phyloP scores from a whole-genome alignment of 2,888 invertebrate species.

The Bellardia bayeri region DNA sequence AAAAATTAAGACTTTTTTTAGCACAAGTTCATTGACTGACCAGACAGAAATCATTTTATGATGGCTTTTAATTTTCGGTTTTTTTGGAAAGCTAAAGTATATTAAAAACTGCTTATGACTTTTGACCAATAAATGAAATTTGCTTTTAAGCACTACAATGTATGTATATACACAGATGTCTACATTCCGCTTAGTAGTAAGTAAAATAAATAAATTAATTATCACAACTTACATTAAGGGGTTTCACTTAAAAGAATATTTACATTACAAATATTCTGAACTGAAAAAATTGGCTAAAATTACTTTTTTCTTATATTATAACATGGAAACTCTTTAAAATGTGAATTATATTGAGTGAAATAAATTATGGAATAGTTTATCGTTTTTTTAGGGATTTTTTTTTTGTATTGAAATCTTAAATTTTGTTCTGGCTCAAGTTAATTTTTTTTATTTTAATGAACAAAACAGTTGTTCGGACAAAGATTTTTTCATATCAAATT shows the following conservation, averaged over 20 bases:
- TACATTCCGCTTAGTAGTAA: background rate
- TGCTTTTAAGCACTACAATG: slow-evolving; percentile 16
- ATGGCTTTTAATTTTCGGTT: background rate
- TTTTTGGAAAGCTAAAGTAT: background rate
- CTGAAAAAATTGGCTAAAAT: no score
- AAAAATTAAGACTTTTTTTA: background rate
- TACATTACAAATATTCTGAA: background rate
- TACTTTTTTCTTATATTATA: no score
- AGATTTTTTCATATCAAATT: no score
- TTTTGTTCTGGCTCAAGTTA: no score
- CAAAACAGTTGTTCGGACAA: no score
- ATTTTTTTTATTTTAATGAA: no score
- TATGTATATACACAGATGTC: background rate
- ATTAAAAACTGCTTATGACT: slow-evolving; percentile 16
- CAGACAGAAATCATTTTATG: background rate
- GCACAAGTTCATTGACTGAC: slow-evolving; percentile 45
- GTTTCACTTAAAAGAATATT: background rate
- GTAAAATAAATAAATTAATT: background rate
- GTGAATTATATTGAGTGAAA: no score
- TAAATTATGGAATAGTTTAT: no score
- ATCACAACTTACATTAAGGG: background rate
- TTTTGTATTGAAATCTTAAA: no score
- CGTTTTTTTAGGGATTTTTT: no score
- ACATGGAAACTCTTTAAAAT: no score
- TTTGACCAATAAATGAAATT: slow-evolving; percentile 42